These are phyloP conservation scores for Myiagra hebetior DNA, from an alignment of 2,113 vertebrate species.

Conservation along the genomic window DNA sequence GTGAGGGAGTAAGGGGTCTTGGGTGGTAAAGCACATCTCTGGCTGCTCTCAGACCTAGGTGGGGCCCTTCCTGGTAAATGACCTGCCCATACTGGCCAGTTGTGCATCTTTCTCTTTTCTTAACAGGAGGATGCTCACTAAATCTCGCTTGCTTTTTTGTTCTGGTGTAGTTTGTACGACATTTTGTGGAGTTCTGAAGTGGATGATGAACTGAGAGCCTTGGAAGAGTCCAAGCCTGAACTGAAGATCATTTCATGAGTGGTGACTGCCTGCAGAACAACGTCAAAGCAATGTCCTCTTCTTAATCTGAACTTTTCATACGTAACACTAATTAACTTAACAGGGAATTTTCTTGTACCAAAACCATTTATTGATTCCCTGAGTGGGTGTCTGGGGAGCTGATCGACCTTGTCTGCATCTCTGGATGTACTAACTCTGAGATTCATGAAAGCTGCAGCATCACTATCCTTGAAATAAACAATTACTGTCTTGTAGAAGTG, in stretches of 20 bases:
- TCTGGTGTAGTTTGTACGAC: conserved; percentile 61
- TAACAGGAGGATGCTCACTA: background rate
- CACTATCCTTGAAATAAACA: conserved; percentile 9
- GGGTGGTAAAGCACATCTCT: background rate
- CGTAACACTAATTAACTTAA: conserved; percentile 23
- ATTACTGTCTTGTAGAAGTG: conserved; percentile 3
- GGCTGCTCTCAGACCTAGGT: background rate
- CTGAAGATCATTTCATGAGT: conserved; percentile 69
- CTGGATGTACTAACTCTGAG: background rate
- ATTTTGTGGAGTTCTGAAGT: conserved; percentile 58
- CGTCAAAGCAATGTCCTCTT: background rate
- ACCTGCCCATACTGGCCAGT: background rate
- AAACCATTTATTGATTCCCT: background rate
- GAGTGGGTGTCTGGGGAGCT: background rate
- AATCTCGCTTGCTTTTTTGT: background rate
- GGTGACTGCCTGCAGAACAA: background rate
- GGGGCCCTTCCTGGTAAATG: background rate
- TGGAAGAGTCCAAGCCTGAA: conserved; percentile 57
- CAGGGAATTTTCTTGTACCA: conserved; percentile 13
- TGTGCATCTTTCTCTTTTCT: background rate
- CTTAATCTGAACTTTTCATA: background rate
- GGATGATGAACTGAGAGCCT: conserved; percentile 42
- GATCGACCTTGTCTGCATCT: background rate
- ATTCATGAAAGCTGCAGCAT: background rate
- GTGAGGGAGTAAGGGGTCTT: background rate